Base-by-base conservation (phyloP, 2,888 invertebrate genomes). In the Fragum whitleyi region DNA sequence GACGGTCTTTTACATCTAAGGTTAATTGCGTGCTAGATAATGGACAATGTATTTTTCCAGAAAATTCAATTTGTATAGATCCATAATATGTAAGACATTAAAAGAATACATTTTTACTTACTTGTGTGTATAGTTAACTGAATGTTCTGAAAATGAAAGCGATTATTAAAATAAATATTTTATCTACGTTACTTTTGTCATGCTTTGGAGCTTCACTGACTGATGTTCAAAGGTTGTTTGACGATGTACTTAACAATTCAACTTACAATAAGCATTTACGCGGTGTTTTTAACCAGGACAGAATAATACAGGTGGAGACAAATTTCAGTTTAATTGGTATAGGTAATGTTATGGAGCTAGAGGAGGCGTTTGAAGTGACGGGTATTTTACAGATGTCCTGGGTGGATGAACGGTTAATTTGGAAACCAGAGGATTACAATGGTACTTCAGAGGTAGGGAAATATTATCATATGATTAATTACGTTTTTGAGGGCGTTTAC, bases 391-490 rank as follows among this genome's bases (percentile, higher is more conserved):
- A 47, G 2, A 59, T 76, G 1, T 6, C 42, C 2, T 80, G 80
- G 80, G 59, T n/a, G 2, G 80, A 80, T 53, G 80, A 80, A 32
- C 59, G 80, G 2, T 53, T 78, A n/a, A 39, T 74, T 1, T 77
- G 77, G 77, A 57, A 77, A 3, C 65, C 65, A 1, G 39, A 21
- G 1, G 42, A 39, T 6, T 77, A 68, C 23, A 73, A 73, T 51
- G 74, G 61, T 9, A 78, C 68, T 9, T 21, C 57, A 11, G 28
- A 59, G 77, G 77, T 78, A 71, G 21, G 11, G 0, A n/a, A n/a
- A 36, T 36, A 9, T 36, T 36, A 9, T 9, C 32, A 36, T 36
- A 36, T 36, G n/a, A n/a, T 57, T 16, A 57, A 42, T 42, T 16
- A 42, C 42, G 42, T 42, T 9, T 11, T 16, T 42, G 16, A 42